A percentile compares a stretch with the other conserved stretches of the same genome.
Conservation (phyloP, 1,140 invertebrate genomes). For the Pachyrhynchus sulphureomaculatus region DNA sequence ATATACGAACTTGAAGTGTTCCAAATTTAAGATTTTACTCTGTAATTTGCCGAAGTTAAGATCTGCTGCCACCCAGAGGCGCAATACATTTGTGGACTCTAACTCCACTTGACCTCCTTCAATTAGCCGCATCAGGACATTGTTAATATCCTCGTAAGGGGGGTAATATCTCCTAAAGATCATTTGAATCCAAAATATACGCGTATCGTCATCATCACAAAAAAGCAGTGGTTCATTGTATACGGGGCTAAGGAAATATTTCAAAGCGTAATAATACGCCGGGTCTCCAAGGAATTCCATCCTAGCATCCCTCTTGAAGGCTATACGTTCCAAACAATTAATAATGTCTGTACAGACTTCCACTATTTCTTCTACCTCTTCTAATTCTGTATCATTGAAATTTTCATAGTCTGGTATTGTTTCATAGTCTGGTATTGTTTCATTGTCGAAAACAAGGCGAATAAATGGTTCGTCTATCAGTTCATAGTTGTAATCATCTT, state of each 20-base stretch:
- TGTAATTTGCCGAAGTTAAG: neutral
- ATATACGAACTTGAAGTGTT: neutral
- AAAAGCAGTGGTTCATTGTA: neutral
- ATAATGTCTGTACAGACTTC: neutral
- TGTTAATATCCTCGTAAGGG: neutral
- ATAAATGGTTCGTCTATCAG: too few relatives aligned
- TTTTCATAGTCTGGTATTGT: neutral
- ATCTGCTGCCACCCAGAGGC: neutral
- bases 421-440: neutral
- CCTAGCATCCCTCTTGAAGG: neutral
- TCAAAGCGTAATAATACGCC: neutral
- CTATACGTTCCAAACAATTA: neutral
- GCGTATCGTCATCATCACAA: neutral
- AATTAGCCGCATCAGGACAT: neutral
- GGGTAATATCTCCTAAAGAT: neutral
- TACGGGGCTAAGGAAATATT: neutral
- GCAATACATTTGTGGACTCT: neutral
- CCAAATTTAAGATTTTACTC: neutral
- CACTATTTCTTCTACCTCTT: neutral
- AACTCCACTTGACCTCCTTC: neutral
- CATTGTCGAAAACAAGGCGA: neutral
- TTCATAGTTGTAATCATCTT: neutral
- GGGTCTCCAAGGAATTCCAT: neutral
- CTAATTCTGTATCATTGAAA: neutral
- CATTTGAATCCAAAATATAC: neutral